phyloP scores from a whole-genome alignment of 1,140 invertebrate genomes.

The Nylanderia fulva region DNA sequence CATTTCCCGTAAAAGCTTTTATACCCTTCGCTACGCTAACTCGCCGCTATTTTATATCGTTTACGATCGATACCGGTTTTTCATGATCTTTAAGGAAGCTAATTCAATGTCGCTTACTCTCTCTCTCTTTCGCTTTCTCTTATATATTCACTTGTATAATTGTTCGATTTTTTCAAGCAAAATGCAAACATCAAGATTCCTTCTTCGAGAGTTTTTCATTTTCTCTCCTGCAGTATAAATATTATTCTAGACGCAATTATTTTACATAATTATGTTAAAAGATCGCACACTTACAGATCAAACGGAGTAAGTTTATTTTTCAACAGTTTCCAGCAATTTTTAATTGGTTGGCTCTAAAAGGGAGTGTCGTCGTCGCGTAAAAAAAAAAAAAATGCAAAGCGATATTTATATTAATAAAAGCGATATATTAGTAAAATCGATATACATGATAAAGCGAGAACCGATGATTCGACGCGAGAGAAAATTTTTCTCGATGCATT shows the following conservation, averaged over 20 bases:
- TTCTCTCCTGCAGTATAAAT: neutral
- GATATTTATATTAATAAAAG: neutral
- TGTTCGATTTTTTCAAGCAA: neutral
- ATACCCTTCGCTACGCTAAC: constrained; percentile 32
- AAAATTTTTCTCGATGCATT: neutral
- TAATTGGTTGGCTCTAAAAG: neutral
- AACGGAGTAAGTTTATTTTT: neutral
- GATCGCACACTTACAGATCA: neutral
- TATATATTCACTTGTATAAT: neutral
- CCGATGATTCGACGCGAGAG: neutral
- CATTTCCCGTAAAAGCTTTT: constrained; percentile 61
- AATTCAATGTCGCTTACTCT: constrained; percentile 25
- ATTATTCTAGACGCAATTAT: neutral
- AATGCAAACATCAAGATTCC: neutral
- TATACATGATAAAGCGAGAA: too few relatives aligned
- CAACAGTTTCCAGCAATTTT: constrained; percentile 14
- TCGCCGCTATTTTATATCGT: constrained; percentile 44
- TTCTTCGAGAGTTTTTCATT: constrained; percentile 14
- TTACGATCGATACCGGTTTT: constrained; percentile 38
- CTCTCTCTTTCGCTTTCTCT: constrained; percentile 16
- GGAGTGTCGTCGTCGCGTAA: neutral
- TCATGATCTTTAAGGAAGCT: constrained; percentile 6
- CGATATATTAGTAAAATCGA: constrained; percentile 9
- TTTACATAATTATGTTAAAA: constrained; percentile 37
- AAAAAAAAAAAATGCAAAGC: neutral